Evolutionary conservation across 2,888 invertebrate genomes (phyloP).

Genomic region (Agriopis aurantiaria): DNA sequence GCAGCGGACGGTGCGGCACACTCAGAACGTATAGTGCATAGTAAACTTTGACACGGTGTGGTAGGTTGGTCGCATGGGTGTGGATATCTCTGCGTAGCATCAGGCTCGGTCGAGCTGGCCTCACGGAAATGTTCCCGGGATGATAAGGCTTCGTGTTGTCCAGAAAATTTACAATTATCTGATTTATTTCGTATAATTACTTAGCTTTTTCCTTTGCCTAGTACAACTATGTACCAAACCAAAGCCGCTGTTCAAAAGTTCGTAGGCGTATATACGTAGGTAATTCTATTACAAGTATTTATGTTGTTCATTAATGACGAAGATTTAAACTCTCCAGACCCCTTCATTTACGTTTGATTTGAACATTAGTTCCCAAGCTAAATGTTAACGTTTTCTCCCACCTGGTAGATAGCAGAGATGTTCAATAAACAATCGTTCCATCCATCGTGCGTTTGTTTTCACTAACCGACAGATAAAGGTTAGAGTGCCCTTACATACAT

Average conservation of each 20-base stretch:
- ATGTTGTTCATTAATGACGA: background rate
- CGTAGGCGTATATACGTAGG: background rate
- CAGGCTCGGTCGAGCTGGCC: no score
- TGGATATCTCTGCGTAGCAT: no score
- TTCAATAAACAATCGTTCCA: constrained; percentile 23
- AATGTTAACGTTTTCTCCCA: constrained; percentile 1
- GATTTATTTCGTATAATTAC: background rate
- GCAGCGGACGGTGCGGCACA: no score
- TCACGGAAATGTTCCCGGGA: no score
- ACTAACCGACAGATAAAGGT: constrained; percentile 19
- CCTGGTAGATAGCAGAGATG: constrained; percentile 17
- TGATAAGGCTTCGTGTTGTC: background rate
- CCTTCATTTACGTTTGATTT: constrained; percentile 5
- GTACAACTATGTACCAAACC: background rate
- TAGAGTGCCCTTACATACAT: constrained; percentile 23
- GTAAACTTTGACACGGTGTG: no score
- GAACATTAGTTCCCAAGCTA: background rate
- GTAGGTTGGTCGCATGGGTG: no score
- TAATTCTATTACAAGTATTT: background rate
- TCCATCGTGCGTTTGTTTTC: constrained; percentile 18
- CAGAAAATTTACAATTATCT: background rate
- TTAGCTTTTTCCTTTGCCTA: background rate
- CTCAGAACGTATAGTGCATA: no score
- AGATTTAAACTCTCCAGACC: constrained; percentile 2
- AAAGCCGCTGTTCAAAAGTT: background rate